Conservation (phyloP, 2,113 vertebrate genomes). For the Tenrec ecaudatus region DNA sequence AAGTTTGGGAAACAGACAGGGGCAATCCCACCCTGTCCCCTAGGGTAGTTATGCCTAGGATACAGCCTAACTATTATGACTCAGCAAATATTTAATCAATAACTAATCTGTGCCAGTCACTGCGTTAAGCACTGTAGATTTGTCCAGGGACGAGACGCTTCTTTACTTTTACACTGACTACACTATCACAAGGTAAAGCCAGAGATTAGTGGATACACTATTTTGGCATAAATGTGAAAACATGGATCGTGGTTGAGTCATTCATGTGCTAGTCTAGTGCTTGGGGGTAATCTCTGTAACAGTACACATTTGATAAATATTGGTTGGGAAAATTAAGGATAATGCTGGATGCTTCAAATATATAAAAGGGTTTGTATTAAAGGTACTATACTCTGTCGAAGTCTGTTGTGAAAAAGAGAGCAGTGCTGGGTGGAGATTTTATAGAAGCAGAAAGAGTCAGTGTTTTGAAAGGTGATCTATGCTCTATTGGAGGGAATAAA, state of each 20-base stretch:
- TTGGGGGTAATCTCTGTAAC: background rate
- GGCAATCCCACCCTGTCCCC: too few relatives aligned
- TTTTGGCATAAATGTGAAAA: background rate
- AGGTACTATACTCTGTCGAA: background rate
- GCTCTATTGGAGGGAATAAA: background rate
- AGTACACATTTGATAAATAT: background rate
- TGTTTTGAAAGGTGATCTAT: background rate
- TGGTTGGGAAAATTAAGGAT: background rate
- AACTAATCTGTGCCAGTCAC: background rate
- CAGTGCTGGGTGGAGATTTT: background rate
- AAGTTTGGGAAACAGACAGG: too few relatives aligned
- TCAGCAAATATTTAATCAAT: conserved; percentile 31
- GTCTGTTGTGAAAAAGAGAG: background rate
- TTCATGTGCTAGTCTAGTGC: background rate
- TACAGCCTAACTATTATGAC: conserved; percentile 10
- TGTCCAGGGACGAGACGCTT: background rate
- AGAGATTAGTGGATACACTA: background rate
- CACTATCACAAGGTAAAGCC: background rate
- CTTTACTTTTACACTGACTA: background rate
- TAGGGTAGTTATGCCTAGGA: background rate
- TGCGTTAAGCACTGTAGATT: background rate
- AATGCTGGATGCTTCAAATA: background rate
- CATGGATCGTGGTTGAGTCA: background rate
- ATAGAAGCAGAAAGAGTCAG: background rate
- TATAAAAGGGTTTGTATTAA: too few relatives aligned